phyloP scores from a whole-genome alignment of 2,113 vertebrate genomes.

The Neoarius graeffei region DNA sequence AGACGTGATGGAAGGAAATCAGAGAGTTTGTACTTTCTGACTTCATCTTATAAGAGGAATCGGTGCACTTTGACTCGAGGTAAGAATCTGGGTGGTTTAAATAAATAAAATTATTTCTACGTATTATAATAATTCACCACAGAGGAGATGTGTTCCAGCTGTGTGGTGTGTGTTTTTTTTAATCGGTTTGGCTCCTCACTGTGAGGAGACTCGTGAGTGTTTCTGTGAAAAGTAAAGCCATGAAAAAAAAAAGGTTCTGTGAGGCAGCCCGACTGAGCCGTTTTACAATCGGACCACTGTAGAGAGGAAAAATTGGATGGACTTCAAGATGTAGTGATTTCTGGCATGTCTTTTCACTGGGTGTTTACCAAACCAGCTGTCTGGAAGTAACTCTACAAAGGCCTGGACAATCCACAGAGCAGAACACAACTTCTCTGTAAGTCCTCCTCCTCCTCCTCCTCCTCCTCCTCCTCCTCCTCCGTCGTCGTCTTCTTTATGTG shows the following conservation, averaged over 20 bases:
- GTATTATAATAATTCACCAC: no score
- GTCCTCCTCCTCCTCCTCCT: neutral
- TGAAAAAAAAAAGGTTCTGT: neutral
- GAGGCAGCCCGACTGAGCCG: neutral
- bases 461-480: no score
- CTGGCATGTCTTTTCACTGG: neutral
- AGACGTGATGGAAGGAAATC: no score
- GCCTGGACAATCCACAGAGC: neutral
- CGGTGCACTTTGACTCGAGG: no score
- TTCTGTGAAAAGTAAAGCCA: neutral
- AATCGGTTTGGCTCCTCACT: no score
- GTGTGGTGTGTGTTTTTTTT: no score
- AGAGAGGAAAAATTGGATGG: neutral
- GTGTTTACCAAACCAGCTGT: constrained; percentile 10
- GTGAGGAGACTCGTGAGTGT: neutral
- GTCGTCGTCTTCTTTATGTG: no score
- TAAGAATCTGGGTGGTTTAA: no score
- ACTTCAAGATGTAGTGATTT: constrained; percentile 2
- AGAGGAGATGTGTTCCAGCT: no score
- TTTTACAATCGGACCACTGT: neutral
- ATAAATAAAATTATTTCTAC: no score
- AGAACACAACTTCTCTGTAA: neutral
- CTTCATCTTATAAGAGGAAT: no score
- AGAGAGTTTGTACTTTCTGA: no score
- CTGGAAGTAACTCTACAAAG: neutral